Percentiles rank a stretch among this genome's conserved stretches.
Evolutionary conservation across 2,888 invertebrate genomes (phyloP).

Genomic region (Sarcophaga caerulescens): DNA sequence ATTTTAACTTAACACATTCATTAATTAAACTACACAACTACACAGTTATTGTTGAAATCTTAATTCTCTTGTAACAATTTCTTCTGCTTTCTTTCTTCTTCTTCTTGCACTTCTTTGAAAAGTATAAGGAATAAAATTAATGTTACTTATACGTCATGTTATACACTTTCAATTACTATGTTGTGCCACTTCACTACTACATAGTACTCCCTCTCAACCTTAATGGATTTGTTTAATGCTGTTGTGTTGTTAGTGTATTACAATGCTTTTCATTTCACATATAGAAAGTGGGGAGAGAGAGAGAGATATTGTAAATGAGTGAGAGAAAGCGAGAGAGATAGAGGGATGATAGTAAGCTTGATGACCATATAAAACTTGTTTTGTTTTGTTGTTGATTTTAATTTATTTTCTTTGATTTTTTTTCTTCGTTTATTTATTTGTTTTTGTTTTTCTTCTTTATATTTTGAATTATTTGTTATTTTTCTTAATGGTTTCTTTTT

Average conservation of each 20-base stretch:
- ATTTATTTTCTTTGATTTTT: conserved; percentile 25
- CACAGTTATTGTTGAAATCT: too few species aligned
- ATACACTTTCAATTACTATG: neutral
- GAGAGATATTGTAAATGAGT: neutral
- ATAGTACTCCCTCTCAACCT: neutral
- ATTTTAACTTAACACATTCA: too few species aligned
- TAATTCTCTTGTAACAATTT: too few species aligned
- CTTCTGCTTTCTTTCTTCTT: too few species aligned
- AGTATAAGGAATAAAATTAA: neutral
- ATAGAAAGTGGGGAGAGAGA: neutral
- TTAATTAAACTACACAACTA: too few species aligned
- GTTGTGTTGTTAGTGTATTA: neutral
- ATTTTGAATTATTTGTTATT: conserved; percentile 12
- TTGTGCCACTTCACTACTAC: too few species aligned
- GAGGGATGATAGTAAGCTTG: conserved; percentile 43
- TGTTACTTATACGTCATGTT: conserved; percentile 49
- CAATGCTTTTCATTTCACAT: neutral
- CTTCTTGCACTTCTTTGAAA: too few species aligned
- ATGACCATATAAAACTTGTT: conserved; percentile 62
- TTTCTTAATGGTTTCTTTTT: conserved; percentile 14
- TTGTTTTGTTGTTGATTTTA: conserved; percentile 30
- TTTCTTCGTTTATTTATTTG: conserved; percentile 10
- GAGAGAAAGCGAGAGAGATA: neutral
- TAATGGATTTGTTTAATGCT: neutral
- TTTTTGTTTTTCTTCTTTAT: conserved; percentile 24